A percentile compares a stretch with the other conserved stretches of the same genome.
Conservation (phyloP, 2,113 vertebrate species). For the Euleptes europaea region DNA sequence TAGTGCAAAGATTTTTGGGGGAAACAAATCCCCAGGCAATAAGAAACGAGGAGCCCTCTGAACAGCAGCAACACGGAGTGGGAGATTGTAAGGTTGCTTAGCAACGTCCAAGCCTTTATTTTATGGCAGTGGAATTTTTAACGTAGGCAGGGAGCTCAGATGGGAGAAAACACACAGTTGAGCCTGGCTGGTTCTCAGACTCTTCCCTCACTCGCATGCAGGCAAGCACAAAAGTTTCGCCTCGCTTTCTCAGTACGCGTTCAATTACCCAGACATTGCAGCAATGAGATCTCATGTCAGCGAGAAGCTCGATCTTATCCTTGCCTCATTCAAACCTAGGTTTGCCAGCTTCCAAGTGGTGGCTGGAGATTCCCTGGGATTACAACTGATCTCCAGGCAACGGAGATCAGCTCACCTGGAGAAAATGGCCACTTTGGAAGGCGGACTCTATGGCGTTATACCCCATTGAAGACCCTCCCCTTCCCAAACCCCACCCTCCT, state of each 20-base stretch:
- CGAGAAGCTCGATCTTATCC: no score
- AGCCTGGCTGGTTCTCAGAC: neutral
- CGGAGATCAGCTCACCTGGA: no score
- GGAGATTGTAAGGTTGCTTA: slow-evolving; percentile 31
- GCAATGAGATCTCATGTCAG: neutral
- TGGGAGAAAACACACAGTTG: neutral
- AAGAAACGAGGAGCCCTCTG: slow-evolving; percentile 4
- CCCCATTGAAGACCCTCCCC: no score
- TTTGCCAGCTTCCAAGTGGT: no score
- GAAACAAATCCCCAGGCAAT: neutral
- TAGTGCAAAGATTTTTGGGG: neutral
- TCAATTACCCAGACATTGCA: neutral
- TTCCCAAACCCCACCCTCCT: no score
- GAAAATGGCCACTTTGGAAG: no score
- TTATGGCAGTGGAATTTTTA: slow-evolving; percentile 1
- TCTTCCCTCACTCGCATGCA: neutral
- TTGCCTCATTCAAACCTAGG: neutral
- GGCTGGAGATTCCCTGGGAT: no score
- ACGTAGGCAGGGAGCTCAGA: slow-evolving; percentile 20
- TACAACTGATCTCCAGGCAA: no score
- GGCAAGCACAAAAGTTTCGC: neutral
- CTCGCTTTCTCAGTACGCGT: neutral
- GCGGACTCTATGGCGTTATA: no score
- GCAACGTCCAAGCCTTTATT: slow-evolving; percentile 35
- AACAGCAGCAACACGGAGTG: slow-evolving; percentile 3